These are phyloP conservation scores for Poeciliopsis prolifica DNA, from an alignment of 2,113 vertebrate genomes.

Conservation along the genomic window DNA sequence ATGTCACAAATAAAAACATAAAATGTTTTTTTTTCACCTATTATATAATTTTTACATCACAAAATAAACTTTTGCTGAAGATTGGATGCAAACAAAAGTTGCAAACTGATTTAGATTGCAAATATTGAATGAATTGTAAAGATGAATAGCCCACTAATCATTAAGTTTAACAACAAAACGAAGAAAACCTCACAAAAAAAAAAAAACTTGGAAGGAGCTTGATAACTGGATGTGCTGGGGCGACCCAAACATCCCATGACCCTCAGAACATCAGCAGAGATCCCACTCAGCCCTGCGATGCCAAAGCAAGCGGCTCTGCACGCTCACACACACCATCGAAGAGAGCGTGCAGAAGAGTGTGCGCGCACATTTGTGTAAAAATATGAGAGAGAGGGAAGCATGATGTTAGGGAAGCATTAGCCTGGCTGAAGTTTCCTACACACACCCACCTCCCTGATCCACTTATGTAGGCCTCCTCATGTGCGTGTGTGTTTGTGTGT, in stretches of 20 bases:
- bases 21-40: too few relatives aligned
- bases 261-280: neutral
- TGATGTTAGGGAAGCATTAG: constrained; percentile 82
- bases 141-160: neutral
- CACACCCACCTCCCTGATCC: constrained; percentile 79
- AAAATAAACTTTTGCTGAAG: neutral
- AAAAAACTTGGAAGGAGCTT: neutral
- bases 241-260: constrained; percentile 1
- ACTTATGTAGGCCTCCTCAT: constrained; percentile 68
- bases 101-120: neutral
- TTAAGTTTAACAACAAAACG: neutral
- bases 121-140: neutral
- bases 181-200: neutral
- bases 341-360: neutral
- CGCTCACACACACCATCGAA: neutral
- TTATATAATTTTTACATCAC: neutral
- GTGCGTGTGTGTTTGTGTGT: constrained; percentile 42
- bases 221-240: neutral
- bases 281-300: constrained; percentile 4
- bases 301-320: constrained; percentile 11
- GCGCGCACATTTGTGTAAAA: constrained; percentile 41
- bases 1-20: neutral
- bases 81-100: neutral
- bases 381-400: constrained; percentile 72
- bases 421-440: constrained; percentile 76